Conservation (phyloP, 1,140 invertebrate genomes). For the Ooceraea biroi region DNA sequence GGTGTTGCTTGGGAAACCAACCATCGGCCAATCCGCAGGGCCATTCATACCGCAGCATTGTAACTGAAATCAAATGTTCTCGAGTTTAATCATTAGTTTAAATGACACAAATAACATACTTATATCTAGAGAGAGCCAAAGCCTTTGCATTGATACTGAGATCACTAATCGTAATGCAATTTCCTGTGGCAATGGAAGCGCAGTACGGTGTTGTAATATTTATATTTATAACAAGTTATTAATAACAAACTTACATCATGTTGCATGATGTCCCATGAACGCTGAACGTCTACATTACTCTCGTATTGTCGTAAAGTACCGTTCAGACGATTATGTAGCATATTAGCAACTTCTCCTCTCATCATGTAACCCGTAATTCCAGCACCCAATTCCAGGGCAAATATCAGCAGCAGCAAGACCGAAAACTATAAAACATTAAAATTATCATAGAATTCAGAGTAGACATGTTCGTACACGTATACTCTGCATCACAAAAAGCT, state of each 20-base stretch:
- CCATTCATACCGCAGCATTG: conserved; percentile 92
- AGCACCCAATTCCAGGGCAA: conserved; percentile 93
- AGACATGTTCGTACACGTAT: not conserved
- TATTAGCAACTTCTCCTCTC: conserved; percentile 89
- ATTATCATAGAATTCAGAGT: conserved; percentile 17
- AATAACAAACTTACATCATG: conserved; percentile 89
- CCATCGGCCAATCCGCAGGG: conserved; percentile 89
- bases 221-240: conserved; percentile 1
- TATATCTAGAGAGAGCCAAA: not conserved
- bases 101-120: not conserved
- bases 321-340: conserved; percentile 90
- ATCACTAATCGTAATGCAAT: not conserved
- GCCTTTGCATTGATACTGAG: not conserved
- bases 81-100: not conserved
- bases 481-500: not conserved
- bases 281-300: conserved; percentile 87
- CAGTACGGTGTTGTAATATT: not conserved
- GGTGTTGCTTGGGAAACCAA: conserved; percentile 85
- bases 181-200: not conserved
- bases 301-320: conserved; percentile 90
- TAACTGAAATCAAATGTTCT: conserved; percentile 86
- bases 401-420: conserved; percentile 92
- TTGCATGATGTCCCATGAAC: conserved; percentile 92
- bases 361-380: conserved; percentile 95
- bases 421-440: conserved; percentile 89